Conservation (phyloP, 2,888 invertebrate species). For the Liopterus haemorrhoidalis region DNA sequence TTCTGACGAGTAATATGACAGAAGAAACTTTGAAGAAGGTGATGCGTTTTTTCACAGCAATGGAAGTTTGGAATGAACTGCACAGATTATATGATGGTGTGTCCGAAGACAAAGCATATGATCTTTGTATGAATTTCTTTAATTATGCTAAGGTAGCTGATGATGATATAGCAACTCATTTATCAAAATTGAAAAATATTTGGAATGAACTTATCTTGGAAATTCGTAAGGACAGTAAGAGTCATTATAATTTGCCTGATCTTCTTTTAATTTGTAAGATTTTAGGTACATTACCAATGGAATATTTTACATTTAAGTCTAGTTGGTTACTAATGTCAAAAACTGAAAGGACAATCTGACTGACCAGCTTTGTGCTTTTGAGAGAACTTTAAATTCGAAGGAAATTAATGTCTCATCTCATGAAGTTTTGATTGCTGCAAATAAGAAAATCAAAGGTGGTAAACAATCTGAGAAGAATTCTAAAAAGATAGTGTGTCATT, state of each 20-base stretch:
- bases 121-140: conserved; percentile 28
- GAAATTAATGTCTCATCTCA: neutral
- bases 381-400: conserved; percentile 14
- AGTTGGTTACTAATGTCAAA: conserved; percentile 19
- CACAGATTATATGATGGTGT: conserved; percentile 26
- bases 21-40: conserved; percentile 28
- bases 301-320: conserved; percentile 22
- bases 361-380: conserved; percentile 20
- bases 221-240: conserved; percentile 1
- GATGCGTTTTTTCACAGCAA: conserved; percentile 24
- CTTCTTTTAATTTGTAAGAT: conserved; percentile 22
- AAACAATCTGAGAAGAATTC: conserved; percentile 1
- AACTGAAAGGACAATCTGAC: conserved; percentile 17
- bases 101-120: conserved; percentile 25
- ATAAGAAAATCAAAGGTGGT: neutral
- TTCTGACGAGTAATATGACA: conserved; percentile 28
- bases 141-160: conserved; percentile 11
- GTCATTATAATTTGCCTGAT: conserved; percentile 10
- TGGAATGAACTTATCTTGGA: conserved; percentile 7
- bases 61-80: conserved; percentile 28
- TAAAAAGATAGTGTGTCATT: conserved; percentile 13
- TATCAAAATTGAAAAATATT: conserved; percentile 18
- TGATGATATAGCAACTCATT: conserved; percentile 23
- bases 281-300: conserved; percentile 18
- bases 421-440: conserved; percentile 6